A percentile compares a stretch with the other conserved stretches of the same genome.
phyloP scores from a whole-genome alignment of 1,140 invertebrate genomes.

The Oryctes rhinoceros region DNA sequence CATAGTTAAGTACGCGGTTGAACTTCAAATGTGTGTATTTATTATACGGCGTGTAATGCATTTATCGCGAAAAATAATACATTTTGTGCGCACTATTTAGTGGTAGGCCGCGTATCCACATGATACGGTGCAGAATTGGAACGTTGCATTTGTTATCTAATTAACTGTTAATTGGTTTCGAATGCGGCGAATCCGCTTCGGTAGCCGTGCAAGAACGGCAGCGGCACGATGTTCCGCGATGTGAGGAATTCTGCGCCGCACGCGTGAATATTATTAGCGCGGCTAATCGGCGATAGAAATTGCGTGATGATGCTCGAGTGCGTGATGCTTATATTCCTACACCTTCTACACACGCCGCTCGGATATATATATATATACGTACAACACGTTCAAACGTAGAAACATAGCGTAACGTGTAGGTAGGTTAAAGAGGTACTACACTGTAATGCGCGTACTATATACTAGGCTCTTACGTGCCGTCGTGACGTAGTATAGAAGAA shows the following conservation, averaged over 20 bases:
- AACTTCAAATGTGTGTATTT: no score
- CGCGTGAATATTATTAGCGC: constrained; percentile 21
- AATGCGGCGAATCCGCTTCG: background rate
- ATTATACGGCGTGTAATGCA: background rate
- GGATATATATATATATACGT: background rate
- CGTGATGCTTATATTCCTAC: constrained; percentile 18
- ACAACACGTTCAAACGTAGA: background rate
- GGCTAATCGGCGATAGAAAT: constrained; percentile 18
- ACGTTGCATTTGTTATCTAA: constrained; percentile 4
- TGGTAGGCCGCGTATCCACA: background rate
- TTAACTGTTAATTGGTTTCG: constrained; percentile 10
- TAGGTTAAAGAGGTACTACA: background rate
- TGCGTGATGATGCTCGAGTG: constrained; percentile 17
- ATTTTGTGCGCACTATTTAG: constrained; percentile 8
- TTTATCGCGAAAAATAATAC: background rate
- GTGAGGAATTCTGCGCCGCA: constrained; percentile 5
- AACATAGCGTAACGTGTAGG: background rate
- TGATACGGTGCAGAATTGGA: background rate
- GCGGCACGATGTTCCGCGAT: background rate
- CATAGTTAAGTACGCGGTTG: no score
- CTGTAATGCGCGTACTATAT: background rate
- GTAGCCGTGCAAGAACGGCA: background rate
- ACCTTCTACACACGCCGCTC: background rate
- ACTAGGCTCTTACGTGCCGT: background rate
- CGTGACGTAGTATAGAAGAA: background rate